phyloP scores from a whole-genome alignment of 2,888 invertebrate genomes.

The Drosophila stalkeri region DNA sequence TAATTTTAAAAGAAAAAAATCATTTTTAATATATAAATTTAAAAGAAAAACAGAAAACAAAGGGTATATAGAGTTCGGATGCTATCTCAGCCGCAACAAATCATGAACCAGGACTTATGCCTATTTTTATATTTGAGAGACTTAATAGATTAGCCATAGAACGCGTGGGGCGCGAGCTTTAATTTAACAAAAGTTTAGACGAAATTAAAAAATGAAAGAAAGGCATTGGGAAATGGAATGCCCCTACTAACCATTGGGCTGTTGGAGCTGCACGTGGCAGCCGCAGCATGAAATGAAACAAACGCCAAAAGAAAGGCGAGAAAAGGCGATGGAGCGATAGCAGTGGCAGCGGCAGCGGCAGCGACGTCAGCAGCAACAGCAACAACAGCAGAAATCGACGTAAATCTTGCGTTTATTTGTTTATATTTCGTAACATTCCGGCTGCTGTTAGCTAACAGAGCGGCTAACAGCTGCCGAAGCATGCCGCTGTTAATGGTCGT shows the following conservation, averaged over 20 bases:
- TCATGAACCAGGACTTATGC: not conserved
- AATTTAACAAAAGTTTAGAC: not conserved
- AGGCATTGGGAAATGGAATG: not conserved
- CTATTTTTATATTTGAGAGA: not conserved
- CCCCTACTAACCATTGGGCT: slow-evolving; percentile 1
- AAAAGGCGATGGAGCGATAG: slow-evolving; percentile 6
- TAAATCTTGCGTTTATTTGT: slow-evolving; percentile 48
- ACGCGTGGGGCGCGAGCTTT: not conserved
- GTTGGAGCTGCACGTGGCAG: slow-evolving; percentile 45
- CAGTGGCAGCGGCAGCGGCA: not conserved
- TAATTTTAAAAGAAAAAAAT: no score
- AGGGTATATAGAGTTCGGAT: not conserved
- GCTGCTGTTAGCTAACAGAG: slow-evolving; percentile 47
- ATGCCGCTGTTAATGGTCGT: slow-evolving; percentile 18
- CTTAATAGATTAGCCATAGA: not conserved
- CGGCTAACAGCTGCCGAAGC: slow-evolving; percentile 32
- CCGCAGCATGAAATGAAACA: slow-evolving; percentile 33
- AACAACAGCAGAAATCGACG: slow-evolving; percentile 2
- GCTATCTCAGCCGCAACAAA: no score
- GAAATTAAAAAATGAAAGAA: slow-evolving; percentile 5
- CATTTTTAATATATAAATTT: not conserved
- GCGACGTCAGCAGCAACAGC: not conserved
- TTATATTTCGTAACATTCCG: slow-evolving; percentile 53
- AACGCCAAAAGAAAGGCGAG: slow-evolving; percentile 13
- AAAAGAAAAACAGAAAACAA: not conserved